A percentile compares a stretch with the other conserved stretches of the same genome.
Evolutionary conservation across 1,140 invertebrate species (phyloP).

Genomic region (Nixonia krombeini): DNA sequence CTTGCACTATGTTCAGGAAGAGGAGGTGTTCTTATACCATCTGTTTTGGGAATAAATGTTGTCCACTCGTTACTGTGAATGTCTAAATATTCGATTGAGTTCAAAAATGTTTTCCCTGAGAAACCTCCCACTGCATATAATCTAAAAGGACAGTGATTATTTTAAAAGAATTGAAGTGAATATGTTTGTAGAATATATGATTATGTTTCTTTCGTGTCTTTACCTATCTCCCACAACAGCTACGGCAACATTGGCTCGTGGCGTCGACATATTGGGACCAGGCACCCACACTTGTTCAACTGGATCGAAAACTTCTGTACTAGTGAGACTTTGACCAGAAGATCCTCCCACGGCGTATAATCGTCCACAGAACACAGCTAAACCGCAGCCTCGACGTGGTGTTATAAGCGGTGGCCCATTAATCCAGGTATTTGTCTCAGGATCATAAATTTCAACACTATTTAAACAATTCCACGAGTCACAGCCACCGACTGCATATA

Average conservation of each 20-base stretch:
- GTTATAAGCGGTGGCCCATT: slow-evolving; percentile 74
- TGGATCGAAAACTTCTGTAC: slow-evolving; percentile 79
- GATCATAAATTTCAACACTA: slow-evolving; percentile 81
- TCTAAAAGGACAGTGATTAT: no score
- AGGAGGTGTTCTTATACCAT: slow-evolving; percentile 52
- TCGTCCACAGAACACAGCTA: slow-evolving; percentile 76
- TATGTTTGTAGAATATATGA: no score
- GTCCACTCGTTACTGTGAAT: slow-evolving; percentile 81
- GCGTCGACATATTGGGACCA: slow-evolving; percentile 79
- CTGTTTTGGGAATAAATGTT: slow-evolving; percentile 71
- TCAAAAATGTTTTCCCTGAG: slow-evolving; percentile 85
- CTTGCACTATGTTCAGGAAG: slow-evolving; percentile 30
- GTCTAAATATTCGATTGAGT: slow-evolving; percentile 86
- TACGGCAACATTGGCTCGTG: slow-evolving; percentile 81
- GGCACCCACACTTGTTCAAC: slow-evolving; percentile 75
- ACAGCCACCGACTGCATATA: slow-evolving; percentile 86
- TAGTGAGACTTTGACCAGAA: slow-evolving; percentile 80
- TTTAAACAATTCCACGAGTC: slow-evolving; percentile 86
- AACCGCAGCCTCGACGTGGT: slow-evolving; percentile 79
- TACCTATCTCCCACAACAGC: slow-evolving; percentile 76
- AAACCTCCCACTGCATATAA: slow-evolving; percentile 87
- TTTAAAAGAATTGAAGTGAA: background rate
- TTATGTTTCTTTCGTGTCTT: background rate
- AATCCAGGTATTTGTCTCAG: slow-evolving; percentile 72
- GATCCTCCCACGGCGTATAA: slow-evolving; percentile 80